A percentile compares a stretch with the other conserved stretches of the same genome.
phyloP scores from a whole-genome alignment of 2,797 vertebrate genomes.

The Phrynocephalus forsythii region DNA sequence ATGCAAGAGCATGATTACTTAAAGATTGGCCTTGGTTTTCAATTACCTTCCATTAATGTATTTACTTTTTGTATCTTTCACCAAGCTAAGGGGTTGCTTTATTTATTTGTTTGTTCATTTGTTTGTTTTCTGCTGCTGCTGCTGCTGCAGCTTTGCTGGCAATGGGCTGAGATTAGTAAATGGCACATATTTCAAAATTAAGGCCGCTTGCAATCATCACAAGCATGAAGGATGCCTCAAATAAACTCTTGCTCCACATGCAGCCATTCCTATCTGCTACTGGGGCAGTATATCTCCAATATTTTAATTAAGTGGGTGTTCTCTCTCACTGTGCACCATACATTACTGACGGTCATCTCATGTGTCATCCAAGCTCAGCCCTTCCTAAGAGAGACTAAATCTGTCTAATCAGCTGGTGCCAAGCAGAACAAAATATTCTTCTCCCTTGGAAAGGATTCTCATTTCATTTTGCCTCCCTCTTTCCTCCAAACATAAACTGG shows the following conservation, averaged over 20 bases:
- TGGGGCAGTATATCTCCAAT: conserved; percentile 67
- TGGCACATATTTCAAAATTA: conserved; percentile 79
- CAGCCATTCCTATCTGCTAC: conserved; percentile 48
- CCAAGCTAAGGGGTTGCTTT: conserved; percentile 68
- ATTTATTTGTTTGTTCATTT: conserved; percentile 38
- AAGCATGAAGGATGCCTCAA: conserved; percentile 74
- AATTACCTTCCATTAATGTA: conserved; percentile 79
- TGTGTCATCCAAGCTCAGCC: neutral
- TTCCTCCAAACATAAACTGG: neutral
- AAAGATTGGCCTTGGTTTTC: conserved; percentile 76
- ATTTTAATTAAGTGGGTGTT: conserved; percentile 72
- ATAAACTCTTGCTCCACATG: conserved; percentile 65
- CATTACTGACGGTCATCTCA: conserved; percentile 1
- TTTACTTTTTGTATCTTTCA: conserved; percentile 73
- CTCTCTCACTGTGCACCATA: neutral
- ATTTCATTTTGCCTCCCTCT: neutral
- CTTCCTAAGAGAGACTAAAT: conserved; percentile 15
- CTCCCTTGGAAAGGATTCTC: neutral
- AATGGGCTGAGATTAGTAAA: conserved; percentile 72
- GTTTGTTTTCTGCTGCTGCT: neutral
- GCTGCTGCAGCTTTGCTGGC: neutral
- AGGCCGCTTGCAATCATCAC: conserved; percentile 71
- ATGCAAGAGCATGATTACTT: conserved; percentile 58
- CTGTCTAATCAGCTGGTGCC: neutral
- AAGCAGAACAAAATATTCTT: neutral